Conservation (phyloP, 2,797 vertebrate species). For the Sebastes jordani region DNA sequence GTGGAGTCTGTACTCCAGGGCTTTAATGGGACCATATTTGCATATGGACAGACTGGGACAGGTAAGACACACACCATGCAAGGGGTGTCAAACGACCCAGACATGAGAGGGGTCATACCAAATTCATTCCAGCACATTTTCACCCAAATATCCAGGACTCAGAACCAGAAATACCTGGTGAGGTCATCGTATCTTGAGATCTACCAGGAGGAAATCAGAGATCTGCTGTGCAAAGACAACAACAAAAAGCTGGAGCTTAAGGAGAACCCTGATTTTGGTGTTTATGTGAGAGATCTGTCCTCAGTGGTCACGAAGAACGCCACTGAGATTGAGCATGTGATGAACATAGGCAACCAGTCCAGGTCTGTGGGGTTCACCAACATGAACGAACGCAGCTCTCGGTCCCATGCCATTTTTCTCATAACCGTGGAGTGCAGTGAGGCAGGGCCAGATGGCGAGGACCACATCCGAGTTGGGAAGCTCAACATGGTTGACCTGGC, state of each 20-base stretch:
- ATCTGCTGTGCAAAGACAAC: constrained; percentile 94
- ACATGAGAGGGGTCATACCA: constrained; percentile 91
- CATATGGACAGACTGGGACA: constrained; percentile 95
- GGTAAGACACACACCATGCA: constrained; percentile 98
- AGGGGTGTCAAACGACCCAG: constrained; percentile 88
- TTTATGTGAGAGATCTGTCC: constrained; percentile 94
- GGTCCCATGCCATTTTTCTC: constrained; percentile 95
- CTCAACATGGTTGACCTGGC: constrained; percentile 98
- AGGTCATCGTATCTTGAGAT: constrained; percentile 97
- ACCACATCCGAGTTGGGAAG: constrained; percentile 97
- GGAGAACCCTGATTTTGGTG: constrained; percentile 90
- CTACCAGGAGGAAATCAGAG: constrained; percentile 96
- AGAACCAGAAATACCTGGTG: constrained; percentile 95
- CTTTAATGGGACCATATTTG: constrained; percentile 95
- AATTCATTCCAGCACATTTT: constrained; percentile 96
- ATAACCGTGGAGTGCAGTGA: constrained; percentile 95
- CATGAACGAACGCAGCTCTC: constrained; percentile 95
- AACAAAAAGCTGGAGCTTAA: constrained; percentile 93
- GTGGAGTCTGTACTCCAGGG: constrained; percentile 92
- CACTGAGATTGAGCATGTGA: constrained; percentile 95
- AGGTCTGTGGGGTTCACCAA: constrained; percentile 93
- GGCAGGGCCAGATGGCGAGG: constrained; percentile 88
- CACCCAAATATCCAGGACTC: constrained; percentile 94
- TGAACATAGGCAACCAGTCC: constrained; percentile 94
- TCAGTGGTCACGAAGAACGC: constrained; percentile 96